Evolutionary conservation across 2,888 invertebrate genomes (phyloP), one percentile per base, ranked within the genome.

Genomic region (Omphaloscelis lunosa): DNA sequence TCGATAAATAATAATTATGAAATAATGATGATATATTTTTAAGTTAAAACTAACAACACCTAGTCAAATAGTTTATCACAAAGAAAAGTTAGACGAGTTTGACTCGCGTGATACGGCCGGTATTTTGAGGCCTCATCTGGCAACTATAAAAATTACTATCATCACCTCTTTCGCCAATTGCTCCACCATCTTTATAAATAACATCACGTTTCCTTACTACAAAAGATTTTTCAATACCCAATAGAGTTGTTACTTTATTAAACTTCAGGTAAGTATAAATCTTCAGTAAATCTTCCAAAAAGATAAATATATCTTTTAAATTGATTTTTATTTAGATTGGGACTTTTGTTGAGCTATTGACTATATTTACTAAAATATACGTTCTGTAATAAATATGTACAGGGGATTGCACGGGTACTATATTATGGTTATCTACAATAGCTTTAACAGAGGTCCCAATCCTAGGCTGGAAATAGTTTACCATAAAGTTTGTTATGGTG

Each of bases 61-160:
- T 87, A 89, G 41, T 75, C 85, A 89, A 86, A 75, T 82, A 89
- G 72, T 89, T 90, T 95, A 95, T 95, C 94, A 95, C 95, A 94
- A 92, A 91, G 88, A 89, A 91, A 91, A 86, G 89, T 85, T 79
- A 84, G 86, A 89, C 89, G 91, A 94, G 94, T 95, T 89, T 90
- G 8, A 94, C 95, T 93, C 93, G 85, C 91, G 78, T 78, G 88
- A 90, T 71, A 80, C 85, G 87, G 83, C 85, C 88, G 78, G 74
- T 83, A 77, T 58, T 80, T 27, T 67, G 82, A 85, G 87, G 87
- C 88, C 88, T 69, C 76, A 66, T 75, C 75, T 88, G 86, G 86
- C 86, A 86, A 86, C 82, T 79, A 66, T 66, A 72, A 74, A 75
- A 74, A 76, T 69, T 85, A 72, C 83, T 73, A 75, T 48, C 82